A percentile compares a stretch with the other conserved stretches of the same genome.
These are phyloP conservation scores for Amphiura filiformis DNA, from an alignment of 35 echinoderm and acorn worm genomes.

Conservation along the genomic window DNA sequence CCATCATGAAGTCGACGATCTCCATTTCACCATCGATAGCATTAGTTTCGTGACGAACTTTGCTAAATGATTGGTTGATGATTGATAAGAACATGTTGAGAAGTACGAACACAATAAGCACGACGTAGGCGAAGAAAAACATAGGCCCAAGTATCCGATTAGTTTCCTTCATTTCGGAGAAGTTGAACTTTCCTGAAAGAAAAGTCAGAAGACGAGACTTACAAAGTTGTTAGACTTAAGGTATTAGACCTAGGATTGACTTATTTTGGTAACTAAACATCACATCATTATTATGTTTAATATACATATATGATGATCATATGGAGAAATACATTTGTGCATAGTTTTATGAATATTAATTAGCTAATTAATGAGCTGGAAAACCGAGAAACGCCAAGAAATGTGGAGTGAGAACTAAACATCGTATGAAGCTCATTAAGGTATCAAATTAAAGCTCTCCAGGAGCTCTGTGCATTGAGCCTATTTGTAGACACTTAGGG, in stretches of 20 bases:
- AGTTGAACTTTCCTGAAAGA: conserved; percentile 84
- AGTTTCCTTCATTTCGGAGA: conserved; percentile 56
- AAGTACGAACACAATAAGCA: conserved; percentile 84
- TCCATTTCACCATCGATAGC: conserved; percentile 72
- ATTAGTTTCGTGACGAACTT: conserved; percentile 40
- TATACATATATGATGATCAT: no score
- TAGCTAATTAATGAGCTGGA: no score
- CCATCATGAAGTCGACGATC: conserved; percentile 98
- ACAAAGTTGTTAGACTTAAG: not conserved
- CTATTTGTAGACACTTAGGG: no score
- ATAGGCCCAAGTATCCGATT: conserved; percentile 66
- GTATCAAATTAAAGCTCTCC: not conserved
- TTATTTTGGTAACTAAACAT: no score
- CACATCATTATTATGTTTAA: not conserved
- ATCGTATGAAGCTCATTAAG: not conserved
- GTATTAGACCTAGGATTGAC: not conserved
- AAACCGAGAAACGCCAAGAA: no score
- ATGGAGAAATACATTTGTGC: no score
- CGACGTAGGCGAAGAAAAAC: conserved; percentile 92
- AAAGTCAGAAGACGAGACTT: not conserved
- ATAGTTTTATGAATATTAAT: no score
- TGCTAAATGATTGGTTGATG: conserved; percentile 82
- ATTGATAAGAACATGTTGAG: conserved; percentile 99
- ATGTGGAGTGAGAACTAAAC: no score
- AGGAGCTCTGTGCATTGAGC: no score